Evolutionary conservation across 2,113 vertebrate species (phyloP), one percentile per base, ranked within the genome.

Genomic region (Oncorhynchus mykiss): DNA sequence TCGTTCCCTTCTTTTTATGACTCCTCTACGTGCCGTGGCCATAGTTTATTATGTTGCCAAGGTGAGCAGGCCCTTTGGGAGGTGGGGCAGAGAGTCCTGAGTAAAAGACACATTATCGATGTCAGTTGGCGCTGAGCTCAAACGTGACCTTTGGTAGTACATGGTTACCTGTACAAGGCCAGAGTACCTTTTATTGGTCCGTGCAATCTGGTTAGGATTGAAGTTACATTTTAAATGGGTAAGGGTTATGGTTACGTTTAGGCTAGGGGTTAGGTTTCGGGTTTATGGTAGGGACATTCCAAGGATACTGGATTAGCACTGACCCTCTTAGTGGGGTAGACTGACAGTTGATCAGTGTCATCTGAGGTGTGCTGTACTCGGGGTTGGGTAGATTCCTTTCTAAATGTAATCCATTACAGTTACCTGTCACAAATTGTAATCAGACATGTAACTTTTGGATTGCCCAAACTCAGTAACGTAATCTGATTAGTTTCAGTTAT

Each of bases 11-110:
- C 3, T 54, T 22, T 77, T 80, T 25, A 67, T 27, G 29, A 67
- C 12, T 67, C 18, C 27, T 24, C 66, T 62, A 22, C 59, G 1
- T 22, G 62, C 57, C 3, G 25, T 14, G 31, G 20, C 62, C 71
- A 73, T n/a, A 62, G 57, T 22, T 73, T 59, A 73, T 22, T 16
- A 22, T n/a, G 27, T 72, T 72, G n/a, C 51, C 29, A 31, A 16
- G 71, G 27, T 60, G 29, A 51, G 24, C 20, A 49, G 22, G 24
- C 22, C 24, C 14, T 39, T 20, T 20, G 71, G 34, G 14, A 25
- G 24, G 6, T 2, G 54, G 31, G 27, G 54, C 12, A 24, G 71
- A 22, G 18, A 22, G 16, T 59, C 16, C 11, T 4, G n/a, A 27
- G 22, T 49, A 59, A 49, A 24, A 25, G 8, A 71, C 54, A 60